Evolutionary conservation across 2,113 vertebrate genomes (phyloP).

Genomic region (Lamprotornis superbus): DNA sequence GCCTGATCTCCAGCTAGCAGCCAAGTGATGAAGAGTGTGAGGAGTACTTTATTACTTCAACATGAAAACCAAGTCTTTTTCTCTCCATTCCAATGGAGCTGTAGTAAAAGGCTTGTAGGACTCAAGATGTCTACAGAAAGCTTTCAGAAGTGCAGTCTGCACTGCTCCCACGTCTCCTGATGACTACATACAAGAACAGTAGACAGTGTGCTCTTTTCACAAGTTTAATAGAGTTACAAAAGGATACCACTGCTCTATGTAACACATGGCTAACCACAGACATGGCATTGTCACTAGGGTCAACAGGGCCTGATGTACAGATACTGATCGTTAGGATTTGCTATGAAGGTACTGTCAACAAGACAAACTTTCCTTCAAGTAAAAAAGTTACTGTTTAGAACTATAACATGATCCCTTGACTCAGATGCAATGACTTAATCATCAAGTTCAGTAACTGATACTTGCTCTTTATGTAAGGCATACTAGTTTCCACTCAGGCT

Average conservation of each 20-base stretch:
- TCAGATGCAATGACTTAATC: slow-evolving; percentile 45
- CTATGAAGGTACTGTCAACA: slow-evolving; percentile 43
- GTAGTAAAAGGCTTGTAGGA: background rate
- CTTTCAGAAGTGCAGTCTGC: background rate
- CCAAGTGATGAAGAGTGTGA: background rate
- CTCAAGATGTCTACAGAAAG: background rate
- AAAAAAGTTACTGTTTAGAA: slow-evolving; percentile 47
- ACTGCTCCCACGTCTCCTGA: background rate
- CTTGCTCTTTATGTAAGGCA: slow-evolving; percentile 51
- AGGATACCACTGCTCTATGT: slow-evolving; percentile 29
- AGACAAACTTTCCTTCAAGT: slow-evolving; percentile 48
- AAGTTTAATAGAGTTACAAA: slow-evolving; percentile 73
- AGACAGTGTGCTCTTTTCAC: slow-evolving; percentile 40
- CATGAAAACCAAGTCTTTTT: background rate
- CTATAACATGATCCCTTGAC: slow-evolving; percentile 46
- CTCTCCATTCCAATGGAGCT: background rate
- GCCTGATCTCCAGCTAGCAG: background rate
- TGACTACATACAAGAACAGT: background rate
- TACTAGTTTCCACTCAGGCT: slow-evolving; percentile 19
- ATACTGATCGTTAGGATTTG: slow-evolving; percentile 18
- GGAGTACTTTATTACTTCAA: background rate
- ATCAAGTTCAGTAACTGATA: slow-evolving; percentile 43
- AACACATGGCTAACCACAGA: slow-evolving; percentile 48
- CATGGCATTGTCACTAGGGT: slow-evolving; percentile 37
- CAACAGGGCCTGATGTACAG: slow-evolving; percentile 23